Conservation (phyloP, 1,140 invertebrate genomes). For the Stegodyphus dumicola region DNA sequence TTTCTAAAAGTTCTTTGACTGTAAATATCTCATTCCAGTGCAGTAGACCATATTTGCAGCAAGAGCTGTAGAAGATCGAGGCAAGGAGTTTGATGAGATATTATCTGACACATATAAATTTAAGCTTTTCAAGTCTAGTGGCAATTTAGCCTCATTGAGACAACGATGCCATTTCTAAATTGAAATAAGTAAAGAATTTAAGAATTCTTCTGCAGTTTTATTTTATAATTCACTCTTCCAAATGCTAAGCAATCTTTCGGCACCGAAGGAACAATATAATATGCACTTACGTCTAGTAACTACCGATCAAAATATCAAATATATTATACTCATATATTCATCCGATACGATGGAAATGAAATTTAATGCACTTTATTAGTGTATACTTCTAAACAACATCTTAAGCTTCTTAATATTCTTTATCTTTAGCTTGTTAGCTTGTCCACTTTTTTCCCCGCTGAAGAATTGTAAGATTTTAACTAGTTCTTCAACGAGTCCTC, state of each 20-base stretch:
- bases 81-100: too few species aligned
- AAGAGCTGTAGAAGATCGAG: too few species aligned
- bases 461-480: not conserved
- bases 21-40: too few species aligned
- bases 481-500: not conserved
- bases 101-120: too few species aligned
- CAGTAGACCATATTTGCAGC: too few species aligned
- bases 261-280: constrained; percentile 8
- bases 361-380: constrained; percentile 20
- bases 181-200: not conserved
- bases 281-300: constrained; percentile 8
- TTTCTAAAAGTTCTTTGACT: too few species aligned
- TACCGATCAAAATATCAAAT: constrained; percentile 47
- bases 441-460: not conserved
- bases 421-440: not conserved
- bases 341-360: not conserved
- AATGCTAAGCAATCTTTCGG: not conserved
- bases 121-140: too few species aligned
- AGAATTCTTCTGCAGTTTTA: not conserved
- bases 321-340: constrained; percentile 8
- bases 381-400: too few species aligned
- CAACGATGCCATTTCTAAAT: not conserved
- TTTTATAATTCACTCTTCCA: not conserved
- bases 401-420: too few species aligned
- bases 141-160: not conserved